Conservation (phyloP, 2,888 invertebrate species). For the Anoplius nigerrimus region DNA sequence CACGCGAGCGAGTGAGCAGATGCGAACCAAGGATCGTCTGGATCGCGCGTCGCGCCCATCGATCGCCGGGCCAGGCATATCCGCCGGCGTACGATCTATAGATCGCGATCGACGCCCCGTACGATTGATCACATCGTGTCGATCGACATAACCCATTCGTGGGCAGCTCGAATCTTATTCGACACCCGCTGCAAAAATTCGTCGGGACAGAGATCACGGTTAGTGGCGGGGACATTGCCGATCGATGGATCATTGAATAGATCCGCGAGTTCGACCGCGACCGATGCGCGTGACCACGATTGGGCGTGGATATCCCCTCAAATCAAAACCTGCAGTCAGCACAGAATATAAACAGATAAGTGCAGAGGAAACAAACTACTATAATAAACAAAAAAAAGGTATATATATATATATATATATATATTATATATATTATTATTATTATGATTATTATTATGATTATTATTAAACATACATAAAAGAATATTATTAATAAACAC, state of each 20-base stretch:
- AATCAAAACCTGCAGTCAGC: slow-evolving; percentile 74
- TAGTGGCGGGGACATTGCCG: too few species aligned
- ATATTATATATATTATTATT: slow-evolving; percentile 48
- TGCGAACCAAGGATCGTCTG: slow-evolving; percentile 39
- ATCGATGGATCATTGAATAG: not conserved
- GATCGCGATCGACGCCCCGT: too few species aligned
- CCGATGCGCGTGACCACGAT: slow-evolving; percentile 36
- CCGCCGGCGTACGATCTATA: not conserved
- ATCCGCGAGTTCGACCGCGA: slow-evolving; percentile 10
- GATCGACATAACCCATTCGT: too few species aligned
- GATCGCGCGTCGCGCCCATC: slow-evolving; percentile 24
- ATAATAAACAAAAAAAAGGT: slow-evolving; percentile 65
- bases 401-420: slow-evolving; percentile 55
- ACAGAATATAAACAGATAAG: slow-evolving; percentile 69
- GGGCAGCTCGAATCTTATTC: too few species aligned
- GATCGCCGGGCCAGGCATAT: too few species aligned
- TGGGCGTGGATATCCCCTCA: slow-evolving; percentile 66
- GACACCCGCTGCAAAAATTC: too few species aligned
- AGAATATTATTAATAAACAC: slow-evolving; percentile 62
- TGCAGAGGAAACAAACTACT: slow-evolving; percentile 72
- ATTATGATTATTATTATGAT: slow-evolving; percentile 50
- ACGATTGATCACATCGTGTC: too few species aligned
- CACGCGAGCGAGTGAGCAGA: slow-evolving; percentile 12
- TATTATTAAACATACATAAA: slow-evolving; percentile 58
- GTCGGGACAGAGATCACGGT: too few species aligned